Evolutionary conservation across 2,797 vertebrate genomes (phyloP), one percentile per base, ranked within the genome.

Genomic region (Babyrousa celebensis): DNA sequence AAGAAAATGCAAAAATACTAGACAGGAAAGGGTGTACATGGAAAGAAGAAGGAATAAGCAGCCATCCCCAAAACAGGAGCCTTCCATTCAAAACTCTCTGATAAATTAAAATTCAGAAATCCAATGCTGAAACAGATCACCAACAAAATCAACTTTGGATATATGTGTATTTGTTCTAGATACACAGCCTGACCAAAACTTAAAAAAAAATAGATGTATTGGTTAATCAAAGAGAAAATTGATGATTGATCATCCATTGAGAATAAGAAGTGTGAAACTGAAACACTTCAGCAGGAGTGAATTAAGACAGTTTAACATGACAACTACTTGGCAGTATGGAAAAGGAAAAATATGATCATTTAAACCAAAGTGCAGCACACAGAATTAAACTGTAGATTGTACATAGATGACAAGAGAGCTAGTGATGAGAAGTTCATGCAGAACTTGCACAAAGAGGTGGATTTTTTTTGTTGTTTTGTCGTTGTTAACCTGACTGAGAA

Each of bases 181-280:
- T 79, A 88, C 4, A 74, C 27, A 87, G 29, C 77, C 32, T 72
- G n/a, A 72, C 29, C 43, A 88, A 75, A 52, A 94, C 75, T 85
- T 79, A 56, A 90, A 58, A 85, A 62, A 48, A 48, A 48, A 36
- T 36, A 36, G 36, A 36, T 36, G 36, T 36, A 90, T 86, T 79
- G 65, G 65, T 84, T 94, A 52, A 32, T 80, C 29, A 71, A 52
- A 85, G 23, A 88, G 63, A 70, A 85, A 63, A 78, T 82, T 89
- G 72, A 82, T 84, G 15, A 77, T 63, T 40, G 68, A 85, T 23
- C 52, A 93, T 77, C 70, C 29, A 75, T 60, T 80, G 58, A 70
- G 48, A 94, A 25, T 58, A 70, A 91, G 71, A 85, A 95, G 80
- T 56, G 21, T 83, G 60, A 80, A 94, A 88, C 40, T 88, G 43